Percentiles rank a stretch among this genome's conserved stretches.
Conservation (phyloP, 2,113 vertebrate genomes). For the Tautogolabrus adspersus region DNA sequence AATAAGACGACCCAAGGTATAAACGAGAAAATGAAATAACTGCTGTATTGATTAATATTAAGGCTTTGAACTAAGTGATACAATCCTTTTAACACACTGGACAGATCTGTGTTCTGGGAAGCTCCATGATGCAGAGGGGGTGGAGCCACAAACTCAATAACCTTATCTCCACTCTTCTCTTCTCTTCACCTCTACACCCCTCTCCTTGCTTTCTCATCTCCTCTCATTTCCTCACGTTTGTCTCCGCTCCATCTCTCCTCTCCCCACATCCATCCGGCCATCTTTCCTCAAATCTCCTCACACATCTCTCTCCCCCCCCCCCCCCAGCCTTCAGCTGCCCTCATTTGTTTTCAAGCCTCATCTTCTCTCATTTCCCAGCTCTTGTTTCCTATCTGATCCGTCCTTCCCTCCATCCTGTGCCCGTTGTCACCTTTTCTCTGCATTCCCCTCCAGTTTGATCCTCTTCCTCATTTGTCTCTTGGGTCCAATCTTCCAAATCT, state of each 20-base stretch:
- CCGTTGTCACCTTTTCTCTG: conserved; percentile 44
- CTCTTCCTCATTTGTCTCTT: conserved; percentile 31
- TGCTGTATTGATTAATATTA: conserved; percentile 81
- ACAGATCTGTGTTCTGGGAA: conserved; percentile 69
- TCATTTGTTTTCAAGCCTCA: conserved; percentile 66
- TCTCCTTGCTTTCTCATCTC: conserved; percentile 58
- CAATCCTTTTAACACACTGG: conserved; percentile 77
- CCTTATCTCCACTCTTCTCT: conserved; percentile 70
- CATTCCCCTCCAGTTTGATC: background rate
- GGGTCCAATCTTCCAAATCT: conserved; percentile 53
- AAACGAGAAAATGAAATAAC: conserved; percentile 81
- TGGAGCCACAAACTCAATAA: conserved; percentile 79
- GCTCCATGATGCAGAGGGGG: conserved; percentile 57
- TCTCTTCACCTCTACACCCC: conserved; percentile 15
- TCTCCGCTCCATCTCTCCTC: conserved; percentile 50
- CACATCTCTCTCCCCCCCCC: conserved; percentile 25
- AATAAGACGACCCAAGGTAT: conserved; percentile 64
- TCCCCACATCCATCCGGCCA: conserved; percentile 28
- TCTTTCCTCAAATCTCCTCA: conserved; percentile 34
- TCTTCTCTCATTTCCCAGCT: conserved; percentile 62
- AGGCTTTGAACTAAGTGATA: conserved; percentile 77
- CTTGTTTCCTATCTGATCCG: conserved; percentile 60
- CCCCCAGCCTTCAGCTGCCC: conserved; percentile 5
- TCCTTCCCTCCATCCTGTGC: conserved; percentile 6
- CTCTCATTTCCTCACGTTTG: conserved; percentile 78